Conservation (phyloP, 1,140 invertebrate species). For the Antheraea mylitta region DNA sequence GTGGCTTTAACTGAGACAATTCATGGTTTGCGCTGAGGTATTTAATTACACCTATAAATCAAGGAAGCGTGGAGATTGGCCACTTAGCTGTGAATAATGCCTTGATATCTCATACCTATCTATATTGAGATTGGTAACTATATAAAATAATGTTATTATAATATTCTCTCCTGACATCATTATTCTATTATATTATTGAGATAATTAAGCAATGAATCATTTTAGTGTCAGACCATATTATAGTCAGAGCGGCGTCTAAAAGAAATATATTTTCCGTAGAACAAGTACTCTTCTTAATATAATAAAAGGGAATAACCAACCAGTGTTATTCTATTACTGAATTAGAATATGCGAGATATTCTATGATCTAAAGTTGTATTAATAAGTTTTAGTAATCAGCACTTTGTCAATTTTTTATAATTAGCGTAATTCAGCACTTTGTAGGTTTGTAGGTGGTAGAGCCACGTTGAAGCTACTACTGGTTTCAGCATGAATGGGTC, state of each 20-base stretch:
- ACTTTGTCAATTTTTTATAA: too few species aligned
- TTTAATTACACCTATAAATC: slow-evolving; percentile 53
- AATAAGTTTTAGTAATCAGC: too few species aligned
- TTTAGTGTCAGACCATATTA: not conserved
- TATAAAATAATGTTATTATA: not conserved
- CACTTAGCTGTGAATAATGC: slow-evolving; percentile 23
- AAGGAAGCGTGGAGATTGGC: slow-evolving; percentile 30
- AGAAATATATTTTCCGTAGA: too few species aligned
- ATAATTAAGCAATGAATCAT: not conserved
- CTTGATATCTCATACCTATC: slow-evolving; percentile 1
- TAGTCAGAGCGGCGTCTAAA: not conserved
- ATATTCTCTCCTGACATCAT: not conserved
- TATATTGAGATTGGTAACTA: not conserved
- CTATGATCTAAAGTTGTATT: too few species aligned
- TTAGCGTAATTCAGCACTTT: too few species aligned
- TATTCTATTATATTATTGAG: not conserved
- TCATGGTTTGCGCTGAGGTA: slow-evolving; percentile 40
- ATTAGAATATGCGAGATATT: too few species aligned
- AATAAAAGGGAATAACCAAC: too few species aligned
- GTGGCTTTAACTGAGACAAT: slow-evolving; percentile 27
- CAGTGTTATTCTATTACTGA: too few species aligned
- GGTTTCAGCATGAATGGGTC: too few species aligned
- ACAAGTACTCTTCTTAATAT: too few species aligned
- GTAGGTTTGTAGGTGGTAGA: too few species aligned
- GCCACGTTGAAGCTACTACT: too few species aligned